Evolutionary conservation across 2,113 vertebrate species (phyloP).

Genomic region (Notothenia rossii): DNA sequence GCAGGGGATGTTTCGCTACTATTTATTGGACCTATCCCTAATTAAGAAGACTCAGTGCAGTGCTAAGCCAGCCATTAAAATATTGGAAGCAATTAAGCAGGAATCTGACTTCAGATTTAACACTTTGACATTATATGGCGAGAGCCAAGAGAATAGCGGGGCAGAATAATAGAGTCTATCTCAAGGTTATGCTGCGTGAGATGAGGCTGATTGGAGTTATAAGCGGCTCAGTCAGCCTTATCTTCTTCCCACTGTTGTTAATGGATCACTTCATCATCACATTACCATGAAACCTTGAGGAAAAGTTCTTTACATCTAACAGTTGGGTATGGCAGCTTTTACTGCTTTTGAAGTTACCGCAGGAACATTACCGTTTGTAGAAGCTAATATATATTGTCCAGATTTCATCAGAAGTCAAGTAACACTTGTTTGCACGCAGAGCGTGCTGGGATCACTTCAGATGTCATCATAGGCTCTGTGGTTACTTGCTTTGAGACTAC

Average conservation of each 20-base stretch:
- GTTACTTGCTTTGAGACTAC: too few species aligned
- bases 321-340: background rate
- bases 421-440: too few species aligned
- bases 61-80: slow-evolving; percentile 50
- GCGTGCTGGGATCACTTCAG: too few species aligned
- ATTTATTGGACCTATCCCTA: slow-evolving; percentile 38
- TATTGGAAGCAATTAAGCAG: slow-evolving; percentile 54
- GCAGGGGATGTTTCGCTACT: slow-evolving; percentile 20
- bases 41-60: slow-evolving; percentile 44
- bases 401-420: too few species aligned
- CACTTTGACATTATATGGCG: slow-evolving; percentile 21
- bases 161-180: slow-evolving; percentile 39
- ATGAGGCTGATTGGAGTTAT: slow-evolving; percentile 57
- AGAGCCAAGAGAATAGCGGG: background rate
- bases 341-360: too few species aligned
- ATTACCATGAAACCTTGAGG: slow-evolving; percentile 17
- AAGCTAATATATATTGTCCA: too few species aligned
- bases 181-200: slow-evolving; percentile 48
- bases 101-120: slow-evolving; percentile 48
- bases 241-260: slow-evolving; percentile 18
- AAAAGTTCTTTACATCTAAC: slow-evolving; percentile 12
- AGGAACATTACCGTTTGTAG: too few species aligned
- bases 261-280: slow-evolving; percentile 35
- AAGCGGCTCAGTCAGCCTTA: slow-evolving; percentile 42
- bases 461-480: too few species aligned